Evolutionary conservation across 2,113 vertebrate species (phyloP).

Genomic region (Coptodon bakossiorum): DNA sequence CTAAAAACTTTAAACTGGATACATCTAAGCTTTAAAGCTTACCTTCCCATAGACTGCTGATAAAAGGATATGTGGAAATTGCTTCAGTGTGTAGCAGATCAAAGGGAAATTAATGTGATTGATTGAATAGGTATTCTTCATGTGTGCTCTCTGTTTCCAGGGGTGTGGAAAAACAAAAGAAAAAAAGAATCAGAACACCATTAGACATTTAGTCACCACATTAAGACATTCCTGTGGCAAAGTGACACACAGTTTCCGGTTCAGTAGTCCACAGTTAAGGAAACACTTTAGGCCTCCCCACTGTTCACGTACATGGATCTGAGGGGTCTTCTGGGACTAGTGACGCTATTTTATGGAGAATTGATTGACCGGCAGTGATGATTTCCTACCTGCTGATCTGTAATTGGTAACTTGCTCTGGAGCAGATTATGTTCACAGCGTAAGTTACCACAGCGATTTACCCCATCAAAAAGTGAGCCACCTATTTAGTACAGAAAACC

Average conservation of each 20-base stretch:
- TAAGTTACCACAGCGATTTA: background rate
- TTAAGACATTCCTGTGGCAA: background rate
- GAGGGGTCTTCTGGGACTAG: background rate
- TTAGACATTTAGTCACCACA: background rate
- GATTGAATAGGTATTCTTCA: background rate
- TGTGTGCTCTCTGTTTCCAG: background rate
- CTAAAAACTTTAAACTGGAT: background rate
- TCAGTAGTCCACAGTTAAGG: background rate
- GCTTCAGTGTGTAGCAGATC: background rate
- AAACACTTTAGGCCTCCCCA: background rate
- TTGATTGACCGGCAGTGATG: background rate
- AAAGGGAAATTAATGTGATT: background rate
- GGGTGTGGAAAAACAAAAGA: accelerated
- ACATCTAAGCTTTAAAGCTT: background rate
- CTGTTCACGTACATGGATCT: background rate
- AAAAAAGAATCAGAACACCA: background rate
- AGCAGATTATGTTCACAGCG: background rate
- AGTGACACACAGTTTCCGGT: background rate
- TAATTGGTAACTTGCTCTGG: background rate
- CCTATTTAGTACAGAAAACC: background rate
- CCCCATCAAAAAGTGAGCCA: background rate
- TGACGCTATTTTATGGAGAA: background rate
- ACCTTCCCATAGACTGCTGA: accelerated
- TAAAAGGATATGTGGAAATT: background rate
- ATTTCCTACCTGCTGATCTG: background rate